phyloP scores from a whole-genome alignment of 2,797 vertebrate genomes.

The Pangasius macronema region DNA sequence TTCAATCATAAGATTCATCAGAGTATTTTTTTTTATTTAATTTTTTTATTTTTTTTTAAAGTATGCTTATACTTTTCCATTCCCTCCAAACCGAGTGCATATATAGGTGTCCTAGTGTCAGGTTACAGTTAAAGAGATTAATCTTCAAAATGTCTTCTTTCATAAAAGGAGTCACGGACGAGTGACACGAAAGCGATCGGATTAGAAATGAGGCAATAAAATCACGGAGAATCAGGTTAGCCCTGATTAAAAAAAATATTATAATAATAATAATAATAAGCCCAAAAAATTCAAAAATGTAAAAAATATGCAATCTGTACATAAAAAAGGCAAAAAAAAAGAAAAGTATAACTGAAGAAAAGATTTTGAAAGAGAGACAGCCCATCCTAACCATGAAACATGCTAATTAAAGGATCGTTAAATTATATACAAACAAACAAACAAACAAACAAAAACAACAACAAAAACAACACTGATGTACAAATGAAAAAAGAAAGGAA shows the following conservation, averaged over 20 bases:
- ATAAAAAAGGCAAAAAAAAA: constrained; percentile 36
- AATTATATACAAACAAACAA: constrained; percentile 72
- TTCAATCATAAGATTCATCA: not conserved
- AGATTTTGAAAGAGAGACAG: not conserved
- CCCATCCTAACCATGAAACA: constrained; percentile 52
- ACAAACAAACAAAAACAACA: constrained; percentile 54
- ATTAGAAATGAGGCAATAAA: constrained; percentile 32
- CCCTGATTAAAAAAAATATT: not conserved
- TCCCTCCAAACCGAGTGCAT: constrained; percentile 10
- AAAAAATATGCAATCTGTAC: constrained; percentile 42
- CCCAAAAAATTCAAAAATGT: not conserved
- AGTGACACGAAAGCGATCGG: not conserved
- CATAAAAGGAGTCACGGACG: constrained; percentile 1
- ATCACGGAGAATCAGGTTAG: constrained; percentile 3
- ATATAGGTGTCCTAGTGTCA: not conserved
- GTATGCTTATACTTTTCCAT: constrained; percentile 13
- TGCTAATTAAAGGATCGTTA: constrained; percentile 56
- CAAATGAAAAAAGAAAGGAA: constrained; percentile 35
- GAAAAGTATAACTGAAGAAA: not conserved
- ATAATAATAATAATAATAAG: not conserved
- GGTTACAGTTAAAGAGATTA: constrained; percentile 27
- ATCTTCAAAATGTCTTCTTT: not conserved
- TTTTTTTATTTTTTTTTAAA: not conserved
- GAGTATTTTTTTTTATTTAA: not conserved
- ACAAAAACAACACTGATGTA: constrained; percentile 56